phyloP scores from a whole-genome alignment of 2,888 invertebrate species.

The Timandra comae region DNA sequence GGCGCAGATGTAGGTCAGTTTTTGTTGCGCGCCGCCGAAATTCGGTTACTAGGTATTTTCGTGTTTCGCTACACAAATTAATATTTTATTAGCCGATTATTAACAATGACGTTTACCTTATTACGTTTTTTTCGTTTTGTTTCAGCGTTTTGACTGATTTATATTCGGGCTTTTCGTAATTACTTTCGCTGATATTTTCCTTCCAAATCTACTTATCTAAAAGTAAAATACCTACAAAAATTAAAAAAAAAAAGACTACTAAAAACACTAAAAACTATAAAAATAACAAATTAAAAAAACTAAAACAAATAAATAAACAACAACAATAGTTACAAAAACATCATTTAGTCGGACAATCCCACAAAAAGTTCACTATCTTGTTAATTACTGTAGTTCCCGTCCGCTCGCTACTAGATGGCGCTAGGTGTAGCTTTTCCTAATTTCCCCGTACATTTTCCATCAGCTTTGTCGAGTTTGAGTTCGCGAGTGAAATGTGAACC shows the following conservation, averaged over 20 bases:
- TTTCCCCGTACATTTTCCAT: conserved; percentile 46
- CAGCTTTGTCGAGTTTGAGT: neutral
- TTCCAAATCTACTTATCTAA: conserved; percentile 2
- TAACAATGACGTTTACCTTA: conserved; percentile 19
- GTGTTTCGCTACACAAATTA: conserved; percentile 35
- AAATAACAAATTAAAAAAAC: too few relatives aligned
- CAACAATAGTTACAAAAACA: too few relatives aligned
- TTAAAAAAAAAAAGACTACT: too few relatives aligned
- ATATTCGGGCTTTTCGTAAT: too few relatives aligned
- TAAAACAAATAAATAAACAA: too few relatives aligned
- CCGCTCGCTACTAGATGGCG: conserved; percentile 67
- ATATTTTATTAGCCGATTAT: conserved; percentile 36
- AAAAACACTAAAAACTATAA: too few relatives aligned
- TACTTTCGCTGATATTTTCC: conserved; percentile 6
- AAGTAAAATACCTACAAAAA: too few relatives aligned
- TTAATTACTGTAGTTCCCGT: conserved; percentile 19
- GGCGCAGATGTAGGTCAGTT: conserved; percentile 75
- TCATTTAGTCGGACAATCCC: too few relatives aligned
- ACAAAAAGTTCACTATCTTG: neutral
- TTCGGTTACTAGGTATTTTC: conserved; percentile 65
- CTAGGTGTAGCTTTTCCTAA: conserved; percentile 38
- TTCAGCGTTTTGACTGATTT: too few relatives aligned
- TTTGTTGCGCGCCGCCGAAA: conserved; percentile 75
- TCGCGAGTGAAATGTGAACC: too few relatives aligned
- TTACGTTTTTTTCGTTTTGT: too few relatives aligned